Percentiles rank a stretch among this genome's conserved stretches.
phyloP scores from a whole-genome alignment of 2,797 vertebrate species.

The Lates japonicus region DNA sequence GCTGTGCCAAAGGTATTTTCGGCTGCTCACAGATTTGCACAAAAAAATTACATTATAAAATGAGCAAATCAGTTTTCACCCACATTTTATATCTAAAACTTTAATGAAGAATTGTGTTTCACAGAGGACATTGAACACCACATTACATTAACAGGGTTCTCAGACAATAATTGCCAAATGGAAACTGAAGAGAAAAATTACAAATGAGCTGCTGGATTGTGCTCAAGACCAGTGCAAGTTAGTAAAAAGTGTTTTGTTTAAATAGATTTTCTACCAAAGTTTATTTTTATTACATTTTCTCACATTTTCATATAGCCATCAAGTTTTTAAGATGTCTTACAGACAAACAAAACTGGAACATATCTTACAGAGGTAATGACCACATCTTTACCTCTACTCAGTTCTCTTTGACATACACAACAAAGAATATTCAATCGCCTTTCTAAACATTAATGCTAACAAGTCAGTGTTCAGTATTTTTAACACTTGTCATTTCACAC shows the following conservation, averaged over 20 bases:
- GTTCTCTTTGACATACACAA: not conserved
- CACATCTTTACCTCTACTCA: constrained; percentile 1
- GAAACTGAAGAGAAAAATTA: not conserved
- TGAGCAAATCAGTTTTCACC: not conserved
- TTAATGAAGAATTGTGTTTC: not conserved
- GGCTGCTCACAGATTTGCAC: not conserved
- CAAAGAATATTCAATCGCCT: not conserved
- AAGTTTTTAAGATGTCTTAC: not conserved
- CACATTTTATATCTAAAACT: constrained; percentile 12
- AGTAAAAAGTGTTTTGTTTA: not conserved
- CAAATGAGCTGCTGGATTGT: constrained; percentile 2
- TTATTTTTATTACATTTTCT: not conserved
- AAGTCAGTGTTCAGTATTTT: constrained; percentile 27
- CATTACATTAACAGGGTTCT: not conserved
- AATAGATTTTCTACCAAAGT: not conserved
- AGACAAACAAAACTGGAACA: not conserved
- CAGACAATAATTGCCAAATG: not conserved
- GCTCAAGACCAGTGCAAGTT: not conserved
- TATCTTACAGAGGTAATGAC: not conserved
- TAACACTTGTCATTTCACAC: constrained; percentile 29
- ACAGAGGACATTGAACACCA: constrained; percentile 9
- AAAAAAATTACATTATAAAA: not conserved
- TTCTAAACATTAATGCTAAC: constrained; percentile 24
- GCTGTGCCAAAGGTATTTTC: not conserved
- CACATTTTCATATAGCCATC: not conserved